Percentiles rank a stretch among this genome's conserved stretches.
Conservation (phyloP, 2,888 invertebrate genomes). For the Dynastes tityus region DNA sequence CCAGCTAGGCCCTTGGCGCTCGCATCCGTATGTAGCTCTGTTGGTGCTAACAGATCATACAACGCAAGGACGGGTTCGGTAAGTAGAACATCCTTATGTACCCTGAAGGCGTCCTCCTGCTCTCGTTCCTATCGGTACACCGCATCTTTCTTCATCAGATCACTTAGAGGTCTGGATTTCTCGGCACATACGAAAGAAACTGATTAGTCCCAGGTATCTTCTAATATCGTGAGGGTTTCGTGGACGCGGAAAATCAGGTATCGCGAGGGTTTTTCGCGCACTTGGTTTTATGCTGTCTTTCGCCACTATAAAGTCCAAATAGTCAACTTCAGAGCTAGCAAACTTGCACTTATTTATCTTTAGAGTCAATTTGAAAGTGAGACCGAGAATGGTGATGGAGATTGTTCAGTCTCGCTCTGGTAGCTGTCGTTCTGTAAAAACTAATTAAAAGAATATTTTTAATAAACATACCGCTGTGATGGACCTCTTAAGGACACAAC, state of each 20-base stretch:
- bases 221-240: neutral
- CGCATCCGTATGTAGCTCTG: conserved; percentile 1
- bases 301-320: neutral
- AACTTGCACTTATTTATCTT: conserved; percentile 5
- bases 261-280: too few relatives aligned
- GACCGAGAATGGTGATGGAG: too few relatives aligned
- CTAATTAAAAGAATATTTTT: too few relatives aligned
- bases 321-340: conserved; percentile 14
- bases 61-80: neutral
- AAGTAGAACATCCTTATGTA: neutral
- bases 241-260: too few relatives aligned
- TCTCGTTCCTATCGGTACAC: neutral
- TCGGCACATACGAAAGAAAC: conserved; percentile 14
- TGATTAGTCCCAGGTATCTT: neutral
- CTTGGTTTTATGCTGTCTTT: too few relatives aligned
- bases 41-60: too few relatives aligned
- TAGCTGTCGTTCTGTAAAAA: too few relatives aligned
- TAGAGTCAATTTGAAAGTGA: neutral
- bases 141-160: conserved; percentile 10
- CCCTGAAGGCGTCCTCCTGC: neutral
- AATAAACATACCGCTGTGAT: too few relatives aligned
- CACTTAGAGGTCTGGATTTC: neutral
- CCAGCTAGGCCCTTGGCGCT: neutral
- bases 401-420: too few relatives aligned
- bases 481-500: too few relatives aligned